A percentile compares a stretch with the other conserved stretches of the same genome.
phyloP scores from a whole-genome alignment of 2,113 vertebrate genomes.

The Casuarius casuarius region DNA sequence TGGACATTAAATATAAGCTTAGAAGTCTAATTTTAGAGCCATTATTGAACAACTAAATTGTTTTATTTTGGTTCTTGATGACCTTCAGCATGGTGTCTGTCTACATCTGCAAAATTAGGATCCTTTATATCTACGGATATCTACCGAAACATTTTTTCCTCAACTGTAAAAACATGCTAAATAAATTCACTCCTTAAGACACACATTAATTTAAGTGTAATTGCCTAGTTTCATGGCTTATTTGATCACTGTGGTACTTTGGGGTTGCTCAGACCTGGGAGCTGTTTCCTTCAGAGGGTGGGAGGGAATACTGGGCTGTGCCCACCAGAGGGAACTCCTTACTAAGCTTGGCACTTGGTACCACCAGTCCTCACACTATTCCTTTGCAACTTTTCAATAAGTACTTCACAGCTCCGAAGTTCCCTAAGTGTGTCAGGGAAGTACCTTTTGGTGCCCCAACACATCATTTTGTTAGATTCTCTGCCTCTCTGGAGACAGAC shows the following conservation, averaged over 20 bases:
- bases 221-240: not conserved
- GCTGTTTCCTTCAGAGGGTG: not conserved
- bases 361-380: not conserved
- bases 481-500: not conserved
- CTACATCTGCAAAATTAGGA: not conserved
- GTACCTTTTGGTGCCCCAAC: not conserved
- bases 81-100: not conserved
- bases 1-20: not conserved
- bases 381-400: not conserved
- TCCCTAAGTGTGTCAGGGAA: not conserved
- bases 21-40: not conserved
- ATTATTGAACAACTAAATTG: not conserved
- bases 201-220: not conserved
- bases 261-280: not conserved
- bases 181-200: not conserved
- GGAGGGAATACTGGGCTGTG: not conserved
- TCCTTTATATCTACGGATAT: not conserved
- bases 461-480: not conserved
- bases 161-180: not conserved
- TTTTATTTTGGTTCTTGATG: not conserved
- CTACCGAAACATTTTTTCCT: not conserved
- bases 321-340: constrained; percentile 6
- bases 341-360: not conserved
- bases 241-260: not conserved
- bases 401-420: not conserved